phyloP scores from a whole-genome alignment of 1,140 invertebrate species.

The Eubasilissa regina region DNA sequence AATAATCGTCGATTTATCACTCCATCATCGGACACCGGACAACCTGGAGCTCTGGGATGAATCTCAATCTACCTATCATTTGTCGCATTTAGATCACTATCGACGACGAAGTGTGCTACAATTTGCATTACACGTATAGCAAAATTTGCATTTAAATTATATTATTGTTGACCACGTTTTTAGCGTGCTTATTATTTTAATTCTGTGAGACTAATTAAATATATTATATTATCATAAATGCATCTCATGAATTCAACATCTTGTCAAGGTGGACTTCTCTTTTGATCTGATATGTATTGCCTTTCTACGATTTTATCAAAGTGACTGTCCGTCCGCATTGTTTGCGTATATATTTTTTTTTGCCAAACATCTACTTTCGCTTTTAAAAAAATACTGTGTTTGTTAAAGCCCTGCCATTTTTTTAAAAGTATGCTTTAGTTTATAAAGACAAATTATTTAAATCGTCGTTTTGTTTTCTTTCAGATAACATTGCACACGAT shows the following conservation, averaged over 20 bases:
- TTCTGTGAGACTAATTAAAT: constrained; percentile 2
- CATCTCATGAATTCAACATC: constrained; percentile 6
- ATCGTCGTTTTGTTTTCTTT: constrained; percentile 42
- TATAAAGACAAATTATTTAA: too few species aligned
- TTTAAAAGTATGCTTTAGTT: too few species aligned
- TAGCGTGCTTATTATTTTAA: constrained; percentile 1
- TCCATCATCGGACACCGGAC: background rate
- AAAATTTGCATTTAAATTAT: constrained; percentile 7
- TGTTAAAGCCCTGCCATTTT: too few species aligned
- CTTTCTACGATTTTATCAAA: constrained; percentile 23
- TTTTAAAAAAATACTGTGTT: too few species aligned
- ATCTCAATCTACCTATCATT: background rate
- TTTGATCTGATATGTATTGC: constrained; percentile 2
- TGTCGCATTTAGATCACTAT: constrained; percentile 1
- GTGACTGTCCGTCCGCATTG: constrained; percentile 2
- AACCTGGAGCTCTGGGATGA: background rate
- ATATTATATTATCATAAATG: constrained; percentile 14
- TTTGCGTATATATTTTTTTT: background rate
- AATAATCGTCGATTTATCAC: background rate
- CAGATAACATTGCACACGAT: constrained; percentile 51
- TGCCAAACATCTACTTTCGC: background rate
- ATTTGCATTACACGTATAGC: background rate
- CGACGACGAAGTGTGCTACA: background rate
- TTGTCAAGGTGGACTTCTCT: constrained; percentile 40
- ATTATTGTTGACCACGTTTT: background rate